Conservation (phyloP, 2,113 vertebrate genomes). For the Peromyscus polionotus region DNA sequence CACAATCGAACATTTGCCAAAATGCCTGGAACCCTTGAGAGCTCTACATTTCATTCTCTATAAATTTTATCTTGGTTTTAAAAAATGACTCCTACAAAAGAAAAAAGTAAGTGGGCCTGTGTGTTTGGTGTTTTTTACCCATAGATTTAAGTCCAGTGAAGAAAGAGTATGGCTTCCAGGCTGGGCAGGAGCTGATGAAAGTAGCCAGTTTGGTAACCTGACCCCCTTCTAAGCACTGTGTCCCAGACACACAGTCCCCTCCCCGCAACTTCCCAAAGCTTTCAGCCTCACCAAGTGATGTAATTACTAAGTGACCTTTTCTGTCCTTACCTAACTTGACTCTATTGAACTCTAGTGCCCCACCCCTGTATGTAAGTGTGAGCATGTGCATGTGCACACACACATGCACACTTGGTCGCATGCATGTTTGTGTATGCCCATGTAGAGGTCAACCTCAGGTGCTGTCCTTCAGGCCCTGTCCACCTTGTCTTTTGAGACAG, state of each 20-base stretch:
- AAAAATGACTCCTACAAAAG: not conserved
- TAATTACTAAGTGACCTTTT: not conserved
- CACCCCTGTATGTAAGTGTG: not conserved
- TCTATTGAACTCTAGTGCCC: not conserved
- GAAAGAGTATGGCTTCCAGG: too few relatives aligned
- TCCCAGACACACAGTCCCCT: not conserved
- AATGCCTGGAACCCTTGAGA: not conserved
- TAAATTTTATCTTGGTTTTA: not conserved
- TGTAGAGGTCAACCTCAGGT: not conserved
- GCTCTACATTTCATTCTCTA: not conserved
- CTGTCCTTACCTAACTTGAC: not conserved
- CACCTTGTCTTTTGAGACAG: not conserved
- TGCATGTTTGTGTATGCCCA: not conserved
- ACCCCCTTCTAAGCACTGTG: not conserved
- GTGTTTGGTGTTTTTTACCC: not conserved
- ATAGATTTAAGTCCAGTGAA: not conserved
- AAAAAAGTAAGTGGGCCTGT: not conserved
- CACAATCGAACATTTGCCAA: not conserved
- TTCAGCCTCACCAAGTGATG: not conserved
- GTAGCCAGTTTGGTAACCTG: not conserved
- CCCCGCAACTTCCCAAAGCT: too few relatives aligned
- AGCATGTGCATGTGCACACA: not conserved
- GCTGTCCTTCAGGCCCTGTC: not conserved
- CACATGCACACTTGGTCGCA: not conserved
- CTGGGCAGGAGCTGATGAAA: not conserved